phyloP scores from a whole-genome alignment of 2,797 vertebrate genomes.

The Lateolabrax maculatus region DNA sequence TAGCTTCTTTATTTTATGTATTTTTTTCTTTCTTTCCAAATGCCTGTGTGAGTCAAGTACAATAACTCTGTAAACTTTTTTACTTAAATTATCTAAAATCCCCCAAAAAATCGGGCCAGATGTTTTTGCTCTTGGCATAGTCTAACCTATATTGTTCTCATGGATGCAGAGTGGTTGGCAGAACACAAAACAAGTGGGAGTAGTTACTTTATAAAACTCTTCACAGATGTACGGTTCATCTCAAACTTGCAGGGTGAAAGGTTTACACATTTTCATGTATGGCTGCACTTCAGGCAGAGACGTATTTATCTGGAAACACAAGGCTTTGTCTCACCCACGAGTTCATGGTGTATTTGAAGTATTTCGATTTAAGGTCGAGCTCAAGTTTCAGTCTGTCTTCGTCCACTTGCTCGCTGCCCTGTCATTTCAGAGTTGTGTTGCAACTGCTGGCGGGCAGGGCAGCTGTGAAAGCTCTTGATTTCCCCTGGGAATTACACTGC shows the following conservation, averaged over 20 bases:
- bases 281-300: conserved; percentile 29
- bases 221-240: conserved; percentile 22
- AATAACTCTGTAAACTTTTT: conserved; percentile 28
- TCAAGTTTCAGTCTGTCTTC: conserved; percentile 57
- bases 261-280: conserved; percentile 14
- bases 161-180: conserved; percentile 14
- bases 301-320: conserved; percentile 40
- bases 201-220: conserved; percentile 28
- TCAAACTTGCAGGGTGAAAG: conserved; percentile 29
- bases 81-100: conserved; percentile 46
- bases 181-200: conserved; percentile 28
- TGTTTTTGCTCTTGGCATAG: conserved; percentile 46
- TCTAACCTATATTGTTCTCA: conserved; percentile 51
- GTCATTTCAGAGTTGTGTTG: conserved; percentile 72
- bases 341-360: conserved; percentile 45
- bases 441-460: conserved; percentile 69
- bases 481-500: conserved; percentile 73
- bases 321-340: conserved; percentile 36
- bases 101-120: conserved; percentile 47
- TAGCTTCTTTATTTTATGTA: conserved; percentile 35
- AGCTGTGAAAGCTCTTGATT: conserved; percentile 80
- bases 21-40: conserved; percentile 27
- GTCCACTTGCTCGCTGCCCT: conserved; percentile 40
- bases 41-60: conserved; percentile 12
- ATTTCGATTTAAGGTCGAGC: conserved; percentile 59